Evolutionary conservation across 2,113 vertebrate species (phyloP), one percentile per base, ranked within the genome.

Genomic region (Spheniscus mendiculus): DNA sequence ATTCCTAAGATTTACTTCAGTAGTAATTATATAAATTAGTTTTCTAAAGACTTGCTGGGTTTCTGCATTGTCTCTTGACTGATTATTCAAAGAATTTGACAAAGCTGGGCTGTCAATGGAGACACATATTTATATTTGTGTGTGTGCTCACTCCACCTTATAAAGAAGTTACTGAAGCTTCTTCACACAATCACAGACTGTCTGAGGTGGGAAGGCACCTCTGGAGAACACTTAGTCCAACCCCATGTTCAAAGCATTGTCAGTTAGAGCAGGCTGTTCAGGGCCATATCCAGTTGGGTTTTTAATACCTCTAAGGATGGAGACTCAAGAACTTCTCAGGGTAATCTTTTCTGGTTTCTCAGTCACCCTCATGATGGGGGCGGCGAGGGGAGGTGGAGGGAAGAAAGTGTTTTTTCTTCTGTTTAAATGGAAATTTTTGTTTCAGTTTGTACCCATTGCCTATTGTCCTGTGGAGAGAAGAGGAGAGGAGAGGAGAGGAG

Each of bases 351-450:
- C 52, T 55, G 29, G 29, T 42, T 74, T 11, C 14, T 74, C 32
- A 83, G 32, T 38, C 44, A 59, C 27, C 26, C 22, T 45, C 27
- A 34, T 42, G 42, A 42, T 42, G 42, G 42, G 42, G 42, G 42
- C 6, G 14, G 42, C 6, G 6, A 15, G 42, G 2, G 12, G 20
- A 3, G 2, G 26, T 2, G 4, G 26, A 5, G 23, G 3, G 6
- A 5, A 34, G 6, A 34, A 58, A 77, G 44, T 42, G 4, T 0
- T 23, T 50, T n/a, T 55, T 49, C 13, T 69, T 69, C 32, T 61
- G 45, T 44, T 87, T 30, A 61, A 52, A 32, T 44, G 9, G 6
- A 32, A 2, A 11, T 45, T 38, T 62, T 53, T 45, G 12, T 71
- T 55, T 53, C 27, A 50, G 11, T 74, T 66, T 82, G 32, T 59